Conservation (phyloP, 2,113 vertebrate genomes). For the Oncorhynchus clarkii region DNA sequence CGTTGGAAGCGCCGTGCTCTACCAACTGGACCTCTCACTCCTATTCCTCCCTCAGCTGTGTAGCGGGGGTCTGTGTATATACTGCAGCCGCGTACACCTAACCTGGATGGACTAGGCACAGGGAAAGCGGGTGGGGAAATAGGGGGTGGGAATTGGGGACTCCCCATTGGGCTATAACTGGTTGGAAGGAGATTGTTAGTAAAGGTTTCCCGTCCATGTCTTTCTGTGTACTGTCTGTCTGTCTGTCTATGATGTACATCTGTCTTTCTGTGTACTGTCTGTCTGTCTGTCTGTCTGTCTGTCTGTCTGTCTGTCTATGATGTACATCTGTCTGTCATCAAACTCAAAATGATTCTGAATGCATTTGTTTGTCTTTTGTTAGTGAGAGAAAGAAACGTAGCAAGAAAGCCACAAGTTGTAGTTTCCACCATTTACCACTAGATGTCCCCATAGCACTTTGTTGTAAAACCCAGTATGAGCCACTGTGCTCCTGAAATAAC, state of each 20-base stretch:
- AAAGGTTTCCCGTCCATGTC: neutral
- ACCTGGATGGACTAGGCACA: neutral
- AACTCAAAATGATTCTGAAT: neutral
- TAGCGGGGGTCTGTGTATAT: too few relatives aligned
- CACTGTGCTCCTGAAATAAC: too few relatives aligned
- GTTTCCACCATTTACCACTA: conserved; percentile 29
- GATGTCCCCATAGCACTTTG: conserved; percentile 45
- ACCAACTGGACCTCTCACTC: too few relatives aligned
- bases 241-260: neutral
- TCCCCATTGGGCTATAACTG: neutral
- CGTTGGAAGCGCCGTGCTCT: too few relatives aligned
- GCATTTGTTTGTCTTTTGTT: neutral
- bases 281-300: neutral
- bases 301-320: neutral
- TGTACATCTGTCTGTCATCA: neutral
- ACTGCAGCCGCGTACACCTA: too few relatives aligned
- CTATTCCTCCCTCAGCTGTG: too few relatives aligned
- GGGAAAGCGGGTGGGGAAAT: neutral
- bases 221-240: neutral
- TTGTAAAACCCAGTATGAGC: neutral
- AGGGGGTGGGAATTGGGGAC: neutral
- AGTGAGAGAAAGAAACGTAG: neutral
- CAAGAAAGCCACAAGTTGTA: neutral
- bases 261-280: neutral
- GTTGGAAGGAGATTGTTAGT: neutral